Percentiles rank a stretch among this genome's conserved stretches.
phyloP scores from a whole-genome alignment of 2,888 invertebrate genomes.

The Chydorus sphaericus region DNA sequence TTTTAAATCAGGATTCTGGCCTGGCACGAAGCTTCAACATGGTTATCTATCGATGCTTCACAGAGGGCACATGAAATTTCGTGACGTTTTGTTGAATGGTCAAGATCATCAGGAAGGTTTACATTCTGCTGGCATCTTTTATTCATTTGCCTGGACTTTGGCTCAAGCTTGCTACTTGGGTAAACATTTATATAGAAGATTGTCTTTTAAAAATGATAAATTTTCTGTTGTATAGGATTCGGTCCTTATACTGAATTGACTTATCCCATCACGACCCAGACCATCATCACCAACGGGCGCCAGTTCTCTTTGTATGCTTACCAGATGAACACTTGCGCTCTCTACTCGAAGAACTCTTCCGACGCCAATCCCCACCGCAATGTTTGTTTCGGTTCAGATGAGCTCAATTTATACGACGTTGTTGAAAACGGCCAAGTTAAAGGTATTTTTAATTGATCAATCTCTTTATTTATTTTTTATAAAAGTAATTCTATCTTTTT shows the following conservation, averaged over 20 bases:
- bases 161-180: constrained; percentile 66
- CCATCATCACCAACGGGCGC: constrained; percentile 74
- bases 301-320: constrained; percentile 74
- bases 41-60: constrained; percentile 60
- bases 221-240: constrained; percentile 42
- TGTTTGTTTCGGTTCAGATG: constrained; percentile 60
- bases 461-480: background rate
- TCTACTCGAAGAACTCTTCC: constrained; percentile 44
- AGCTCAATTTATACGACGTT: constrained; percentile 54
- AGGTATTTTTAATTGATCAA: background rate
- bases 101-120: constrained; percentile 46
- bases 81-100: constrained; percentile 34
- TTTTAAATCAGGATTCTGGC: constrained; percentile 45
- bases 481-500: background rate
- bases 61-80: constrained; percentile 40
- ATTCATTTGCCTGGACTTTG: constrained; percentile 64
- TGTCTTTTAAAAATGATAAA: background rate
- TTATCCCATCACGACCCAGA: constrained; percentile 79
- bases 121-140: constrained; percentile 56
- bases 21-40: constrained; percentile 53
- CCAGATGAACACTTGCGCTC: constrained; percentile 71
- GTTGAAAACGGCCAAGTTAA: constrained; percentile 37
- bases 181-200: constrained; percentile 19
- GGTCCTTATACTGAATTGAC: constrained; percentile 77
- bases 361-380: constrained; percentile 52